Percentiles rank a stretch among this genome's conserved stretches.
Evolutionary conservation across 1,140 invertebrate species (phyloP).

Genomic region (Lucilia cuprina): DNA sequence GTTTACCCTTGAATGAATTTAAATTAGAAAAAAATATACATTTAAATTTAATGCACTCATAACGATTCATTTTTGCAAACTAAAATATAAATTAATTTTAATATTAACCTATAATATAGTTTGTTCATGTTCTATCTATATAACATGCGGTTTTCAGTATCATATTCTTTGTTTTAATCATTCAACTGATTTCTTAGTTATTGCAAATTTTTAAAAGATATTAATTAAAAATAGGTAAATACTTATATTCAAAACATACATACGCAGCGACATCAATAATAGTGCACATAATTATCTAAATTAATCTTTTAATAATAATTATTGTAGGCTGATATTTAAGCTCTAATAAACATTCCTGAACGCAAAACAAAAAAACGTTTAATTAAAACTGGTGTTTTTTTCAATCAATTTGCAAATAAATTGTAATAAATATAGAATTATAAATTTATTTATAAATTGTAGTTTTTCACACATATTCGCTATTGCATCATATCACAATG

Average conservation of each 20-base stretch:
- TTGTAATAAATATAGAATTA: background rate
- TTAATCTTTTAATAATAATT: background rate
- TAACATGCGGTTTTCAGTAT: background rate
- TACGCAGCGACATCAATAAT: background rate
- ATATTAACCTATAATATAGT: background rate
- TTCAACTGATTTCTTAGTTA: background rate
- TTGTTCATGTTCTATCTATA: too few species aligned
- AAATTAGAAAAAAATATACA: background rate
- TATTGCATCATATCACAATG: background rate
- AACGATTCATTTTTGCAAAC: background rate
- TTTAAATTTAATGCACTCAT: background rate
- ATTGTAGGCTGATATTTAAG: background rate
- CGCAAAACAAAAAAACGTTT: background rate
- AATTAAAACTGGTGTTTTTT: too few species aligned
- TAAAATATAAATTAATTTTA: background rate
- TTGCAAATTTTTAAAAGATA: background rate
- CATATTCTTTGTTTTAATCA: background rate
- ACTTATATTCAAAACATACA: too few species aligned
- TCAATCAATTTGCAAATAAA: background rate
- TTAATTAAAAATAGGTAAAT: background rate
- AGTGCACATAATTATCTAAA: background rate
- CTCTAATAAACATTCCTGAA: background rate
- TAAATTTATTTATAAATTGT: background rate
- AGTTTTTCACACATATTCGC: background rate
- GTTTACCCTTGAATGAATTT: slow-evolving; percentile 7